Conservation (phyloP, 2,797 vertebrate genomes). For the Sebastes diaconus region DNA sequence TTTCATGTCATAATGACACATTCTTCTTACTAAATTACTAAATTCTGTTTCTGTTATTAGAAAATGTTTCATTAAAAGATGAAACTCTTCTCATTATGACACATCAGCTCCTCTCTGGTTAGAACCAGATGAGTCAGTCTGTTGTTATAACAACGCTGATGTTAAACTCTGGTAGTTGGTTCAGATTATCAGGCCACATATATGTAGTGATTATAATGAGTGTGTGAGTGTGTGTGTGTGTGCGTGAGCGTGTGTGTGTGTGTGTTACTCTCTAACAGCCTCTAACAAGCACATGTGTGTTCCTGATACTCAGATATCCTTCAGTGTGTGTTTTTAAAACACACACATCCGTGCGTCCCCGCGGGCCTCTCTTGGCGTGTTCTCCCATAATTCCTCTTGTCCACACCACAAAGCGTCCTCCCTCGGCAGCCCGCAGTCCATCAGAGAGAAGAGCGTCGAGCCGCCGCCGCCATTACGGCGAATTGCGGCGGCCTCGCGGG, state of each 20-base stretch:
- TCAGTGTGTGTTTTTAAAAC: slow-evolving; percentile 31
- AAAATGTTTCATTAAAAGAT: background rate
- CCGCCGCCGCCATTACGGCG: slow-evolving; percentile 51
- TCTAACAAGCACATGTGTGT: slow-evolving; percentile 19
- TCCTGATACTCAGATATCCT: slow-evolving; percentile 24
- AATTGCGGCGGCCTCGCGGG: slow-evolving; percentile 55
- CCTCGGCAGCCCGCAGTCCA: slow-evolving; percentile 58
- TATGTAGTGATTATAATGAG: no score
- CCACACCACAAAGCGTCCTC: slow-evolving; percentile 71
- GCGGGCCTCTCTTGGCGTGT: slow-evolving; percentile 46
- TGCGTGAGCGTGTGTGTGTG: no score
- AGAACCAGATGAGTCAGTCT: no score
- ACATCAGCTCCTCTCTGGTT: background rate
- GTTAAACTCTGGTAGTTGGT: background rate
- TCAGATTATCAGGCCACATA: background rate
- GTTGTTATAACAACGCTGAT: background rate
- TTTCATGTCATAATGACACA: background rate
- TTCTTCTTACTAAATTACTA: background rate
- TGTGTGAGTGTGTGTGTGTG: no score
- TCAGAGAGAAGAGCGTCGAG: slow-evolving; percentile 58
- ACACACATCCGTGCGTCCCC: background rate
- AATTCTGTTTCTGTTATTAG: background rate
- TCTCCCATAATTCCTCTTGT: slow-evolving; percentile 68
- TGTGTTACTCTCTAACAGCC: slow-evolving; percentile 1
- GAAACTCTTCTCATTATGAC: background rate